A percentile compares a stretch with the other conserved stretches of the same genome.
phyloP scores from a whole-genome alignment of 2,888 invertebrate genomes.

The Kuschelorhynchus macadamiae region DNA sequence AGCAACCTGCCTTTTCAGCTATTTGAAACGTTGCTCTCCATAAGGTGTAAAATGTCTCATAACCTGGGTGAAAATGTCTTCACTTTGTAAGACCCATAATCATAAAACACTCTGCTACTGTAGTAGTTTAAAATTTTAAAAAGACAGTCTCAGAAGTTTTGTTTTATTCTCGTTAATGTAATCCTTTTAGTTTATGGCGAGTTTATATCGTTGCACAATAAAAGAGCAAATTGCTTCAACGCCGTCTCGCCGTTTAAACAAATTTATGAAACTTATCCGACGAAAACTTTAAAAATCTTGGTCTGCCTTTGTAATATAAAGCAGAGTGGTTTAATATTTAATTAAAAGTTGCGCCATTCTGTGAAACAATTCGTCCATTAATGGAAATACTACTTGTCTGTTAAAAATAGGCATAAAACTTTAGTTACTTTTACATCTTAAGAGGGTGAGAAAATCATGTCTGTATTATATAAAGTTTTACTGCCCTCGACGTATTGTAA shows the following conservation, averaged over 20 bases:
- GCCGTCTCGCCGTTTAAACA: conserved; percentile 26
- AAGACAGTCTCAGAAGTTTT: conserved; percentile 48
- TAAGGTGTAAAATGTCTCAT: conserved; percentile 18
- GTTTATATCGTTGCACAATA: conserved; percentile 54
- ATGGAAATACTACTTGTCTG: too few species aligned
- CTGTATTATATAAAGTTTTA: too few species aligned
- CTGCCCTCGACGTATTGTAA: too few species aligned
- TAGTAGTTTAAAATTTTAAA: conserved; percentile 48
- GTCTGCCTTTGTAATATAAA: conserved; percentile 13
- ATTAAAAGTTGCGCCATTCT: conserved; percentile 6
- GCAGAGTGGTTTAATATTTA: conserved; percentile 23
- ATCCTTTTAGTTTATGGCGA: conserved; percentile 55
- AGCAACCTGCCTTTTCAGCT: too few species aligned
- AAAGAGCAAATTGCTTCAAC: conserved; percentile 40
- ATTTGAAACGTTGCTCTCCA: too few species aligned
- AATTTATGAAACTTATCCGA: conserved; percentile 33
- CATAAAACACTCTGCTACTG: conserved; percentile 38
- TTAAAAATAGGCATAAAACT: too few species aligned
- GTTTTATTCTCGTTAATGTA: conserved; percentile 53
- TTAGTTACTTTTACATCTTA: too few species aligned
- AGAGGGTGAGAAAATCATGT: too few species aligned
- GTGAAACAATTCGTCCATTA: background rate
- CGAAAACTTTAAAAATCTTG: conserved; percentile 32
- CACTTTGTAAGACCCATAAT: conserved; percentile 38
- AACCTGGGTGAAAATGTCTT: conserved; percentile 22